phyloP scores from a whole-genome alignment of 2,797 vertebrate genomes.

The Gallinago solitaria region DNA sequence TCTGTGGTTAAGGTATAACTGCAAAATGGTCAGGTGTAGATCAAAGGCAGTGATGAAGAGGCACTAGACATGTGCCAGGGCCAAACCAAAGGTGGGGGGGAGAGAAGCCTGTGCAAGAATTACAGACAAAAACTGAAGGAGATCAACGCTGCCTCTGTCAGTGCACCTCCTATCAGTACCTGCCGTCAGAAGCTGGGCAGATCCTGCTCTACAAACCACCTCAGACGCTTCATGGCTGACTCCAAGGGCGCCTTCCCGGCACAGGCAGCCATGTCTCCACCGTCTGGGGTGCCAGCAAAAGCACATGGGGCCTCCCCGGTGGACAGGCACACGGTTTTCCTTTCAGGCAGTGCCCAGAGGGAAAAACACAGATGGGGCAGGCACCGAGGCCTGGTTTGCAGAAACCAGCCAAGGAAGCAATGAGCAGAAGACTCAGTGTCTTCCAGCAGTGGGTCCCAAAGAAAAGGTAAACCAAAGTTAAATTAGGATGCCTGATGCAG shows the following conservation, averaged over 20 bases:
- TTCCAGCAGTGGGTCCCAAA: neutral
- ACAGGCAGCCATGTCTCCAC: neutral
- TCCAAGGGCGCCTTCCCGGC: neutral
- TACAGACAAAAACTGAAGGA: neutral
- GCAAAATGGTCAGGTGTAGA: neutral
- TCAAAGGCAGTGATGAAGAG: neutral
- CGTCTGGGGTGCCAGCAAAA: rapidly evolving
- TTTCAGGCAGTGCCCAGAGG: neutral
- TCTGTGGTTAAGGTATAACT: no score
- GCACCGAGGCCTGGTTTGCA: neutral
- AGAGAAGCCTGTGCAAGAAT: neutral
- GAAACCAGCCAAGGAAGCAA: neutral
- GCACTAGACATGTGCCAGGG: neutral
- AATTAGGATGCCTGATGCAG: neutral
- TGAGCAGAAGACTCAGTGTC: neutral
- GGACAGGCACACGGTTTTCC: neutral
- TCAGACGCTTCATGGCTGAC: neutral
- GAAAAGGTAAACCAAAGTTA: neutral
- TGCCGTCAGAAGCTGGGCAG: neutral
- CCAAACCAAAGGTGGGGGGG: neutral
- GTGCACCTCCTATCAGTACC: neutral
- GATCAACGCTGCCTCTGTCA: neutral
- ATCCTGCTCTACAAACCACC: neutral
- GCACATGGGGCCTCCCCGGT: rapidly evolving
- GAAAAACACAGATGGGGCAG: neutral